Base-by-base conservation (phyloP, 2,888 invertebrate genomes). In the Pseudococcus longispinus region DNA sequence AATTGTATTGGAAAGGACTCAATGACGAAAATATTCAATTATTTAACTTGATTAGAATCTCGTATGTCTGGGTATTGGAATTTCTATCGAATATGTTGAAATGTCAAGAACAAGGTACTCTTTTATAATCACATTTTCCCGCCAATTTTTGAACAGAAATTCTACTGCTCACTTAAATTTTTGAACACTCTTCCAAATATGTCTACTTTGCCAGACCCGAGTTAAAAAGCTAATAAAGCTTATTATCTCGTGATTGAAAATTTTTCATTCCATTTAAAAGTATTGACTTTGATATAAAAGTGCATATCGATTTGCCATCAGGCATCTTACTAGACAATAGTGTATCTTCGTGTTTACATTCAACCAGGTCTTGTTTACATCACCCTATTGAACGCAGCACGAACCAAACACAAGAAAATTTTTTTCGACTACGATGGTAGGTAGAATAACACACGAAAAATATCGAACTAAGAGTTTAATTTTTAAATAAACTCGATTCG, bases 401-500 rank as follows among this genome's bases (percentile, higher is more conserved):
- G 55, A 23, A 60, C 23, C 60, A 5, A 5, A 23, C 23, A 20
- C 23, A 70, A 15, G 15, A 70, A 65, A 65, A 70, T 15, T 29
- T 29, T 23, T n/a, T 26, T 70, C 18, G 37, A 5, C 60, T 9
- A 60, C 60, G 11, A 60, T 26, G 2, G 29, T 1, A 29, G 5
- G 70, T 15, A 70, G 18, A 26, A 26, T n/a, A 65, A 26, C 8
- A 65, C 29, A 18, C 29, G 18, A 29, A 23, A 60, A 23, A 29
- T 70, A 70, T 70, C 29, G 29, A 29, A 29, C 29, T 70, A 70
- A 15, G 29, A 70, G 32, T 70, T 70, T 32, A 70, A 70, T 70
- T 70, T 70, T 70, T 70, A 70, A 70, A 70, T 70, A 70, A 70
- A 70, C 70, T 70, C 29, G 29, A 70, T 70, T 29, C 65, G 3